These are phyloP conservation scores for Sturnira hondurensis DNA, from an alignment of 2,113 vertebrate genomes.

Conservation along the genomic window DNA sequence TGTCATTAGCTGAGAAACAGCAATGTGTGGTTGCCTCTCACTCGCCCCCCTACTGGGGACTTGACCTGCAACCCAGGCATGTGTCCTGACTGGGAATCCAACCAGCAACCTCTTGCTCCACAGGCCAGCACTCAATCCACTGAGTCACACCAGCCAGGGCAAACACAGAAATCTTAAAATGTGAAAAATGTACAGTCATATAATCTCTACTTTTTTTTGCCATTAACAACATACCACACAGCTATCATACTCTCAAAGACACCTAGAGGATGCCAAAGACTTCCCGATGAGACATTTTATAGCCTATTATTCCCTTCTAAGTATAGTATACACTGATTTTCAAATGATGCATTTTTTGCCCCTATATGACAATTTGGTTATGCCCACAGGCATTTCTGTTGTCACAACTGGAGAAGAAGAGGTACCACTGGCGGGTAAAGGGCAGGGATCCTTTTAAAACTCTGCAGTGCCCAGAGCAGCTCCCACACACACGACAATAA, in stretches of 20 bases:
- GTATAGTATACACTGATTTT: neutral
- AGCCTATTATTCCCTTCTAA: neutral
- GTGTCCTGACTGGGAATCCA: too few species aligned
- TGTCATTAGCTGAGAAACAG: too few species aligned
- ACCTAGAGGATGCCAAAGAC: neutral
- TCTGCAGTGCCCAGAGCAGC: neutral
- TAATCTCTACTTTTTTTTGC: neutral
- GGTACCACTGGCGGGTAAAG: neutral
- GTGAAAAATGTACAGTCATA: neutral
- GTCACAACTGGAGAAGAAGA: neutral
- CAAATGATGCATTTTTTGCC: neutral
- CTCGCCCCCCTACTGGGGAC: too few species aligned
- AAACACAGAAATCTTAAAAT: neutral
- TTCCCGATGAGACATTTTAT: neutral
- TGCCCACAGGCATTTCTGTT: neutral
- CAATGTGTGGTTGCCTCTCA: too few species aligned
- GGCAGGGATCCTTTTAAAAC: neutral
- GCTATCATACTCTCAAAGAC: neutral
- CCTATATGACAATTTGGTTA: neutral
- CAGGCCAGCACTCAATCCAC: too few species aligned
- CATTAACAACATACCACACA: neutral
- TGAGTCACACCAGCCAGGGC: neutral
- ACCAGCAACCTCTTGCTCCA: too few species aligned
- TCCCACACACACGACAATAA: neutral
- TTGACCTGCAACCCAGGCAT: too few species aligned